These are phyloP conservation scores for Rhagologus leucostigma DNA, from an alignment of 2,113 vertebrate genomes.

Conservation along the genomic window DNA sequence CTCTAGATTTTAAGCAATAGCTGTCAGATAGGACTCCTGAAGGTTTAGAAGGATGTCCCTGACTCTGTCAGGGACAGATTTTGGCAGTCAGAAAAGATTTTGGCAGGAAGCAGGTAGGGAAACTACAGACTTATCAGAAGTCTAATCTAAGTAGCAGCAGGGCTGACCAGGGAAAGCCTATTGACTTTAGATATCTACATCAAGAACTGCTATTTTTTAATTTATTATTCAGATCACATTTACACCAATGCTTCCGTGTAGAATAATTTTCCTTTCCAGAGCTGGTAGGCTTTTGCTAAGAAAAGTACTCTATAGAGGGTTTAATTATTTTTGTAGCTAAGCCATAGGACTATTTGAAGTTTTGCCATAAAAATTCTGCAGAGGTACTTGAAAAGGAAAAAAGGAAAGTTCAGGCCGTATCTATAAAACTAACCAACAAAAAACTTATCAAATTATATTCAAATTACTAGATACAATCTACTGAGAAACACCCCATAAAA, in stretches of 20 bases:
- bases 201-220: background rate
- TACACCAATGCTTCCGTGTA: background rate
- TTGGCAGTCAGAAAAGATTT: background rate
- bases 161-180: background rate
- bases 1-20: background rate
- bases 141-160: background rate
- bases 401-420: fast-evolving
- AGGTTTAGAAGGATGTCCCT: background rate
- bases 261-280: background rate
- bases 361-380: background rate
- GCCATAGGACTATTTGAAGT: background rate
- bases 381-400: background rate
- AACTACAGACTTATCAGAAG: fast-evolving
- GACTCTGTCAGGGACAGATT: too few species aligned
- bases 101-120: background rate
- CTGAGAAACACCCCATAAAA: background rate
- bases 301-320: fast-evolving
- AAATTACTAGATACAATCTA: background rate
- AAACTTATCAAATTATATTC: background rate
- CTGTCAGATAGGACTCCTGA: background rate
- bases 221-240: background rate
- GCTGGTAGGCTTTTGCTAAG: background rate
- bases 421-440: background rate
- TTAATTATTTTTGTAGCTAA: background rate
- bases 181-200: background rate